Conservation (phyloP, 2,888 invertebrate genomes). For the Iselma pallidipennis region DNA sequence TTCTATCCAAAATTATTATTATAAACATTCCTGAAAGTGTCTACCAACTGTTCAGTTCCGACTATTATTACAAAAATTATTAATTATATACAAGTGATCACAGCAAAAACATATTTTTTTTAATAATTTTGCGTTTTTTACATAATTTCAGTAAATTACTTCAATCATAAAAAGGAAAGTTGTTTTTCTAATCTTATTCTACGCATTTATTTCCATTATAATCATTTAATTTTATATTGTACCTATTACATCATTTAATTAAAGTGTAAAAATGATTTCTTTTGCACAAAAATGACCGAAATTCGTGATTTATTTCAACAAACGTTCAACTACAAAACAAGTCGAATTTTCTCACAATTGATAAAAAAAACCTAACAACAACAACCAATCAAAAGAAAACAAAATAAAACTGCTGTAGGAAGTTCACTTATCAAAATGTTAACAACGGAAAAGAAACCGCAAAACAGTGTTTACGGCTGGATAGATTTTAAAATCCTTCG, state of each 20-base stretch:
- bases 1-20: too few relatives aligned
- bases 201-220: background rate
- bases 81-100: too few relatives aligned
- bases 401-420: conserved; percentile 12
- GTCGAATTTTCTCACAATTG: conserved; percentile 5
- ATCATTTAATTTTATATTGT: background rate
- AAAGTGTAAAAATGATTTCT: background rate
- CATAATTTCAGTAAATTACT: background rate
- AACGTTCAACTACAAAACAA: too few relatives aligned
- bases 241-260: background rate
- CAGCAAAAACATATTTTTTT: too few relatives aligned
- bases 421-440: conserved; percentile 26
- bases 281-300: background rate
- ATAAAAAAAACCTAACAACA: conserved; percentile 14
- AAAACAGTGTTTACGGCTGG: conserved; percentile 13
- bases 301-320: background rate
- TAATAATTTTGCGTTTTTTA: too few relatives aligned
- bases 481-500: background rate
- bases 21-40: too few relatives aligned
- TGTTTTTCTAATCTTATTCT: background rate
- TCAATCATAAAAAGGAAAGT: background rate
- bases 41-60: too few relatives aligned
- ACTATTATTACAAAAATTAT: too few relatives aligned
- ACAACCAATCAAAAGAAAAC: conserved; percentile 13
- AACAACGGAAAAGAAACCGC: conserved; percentile 29